Evolutionary conservation across 1,140 invertebrate species (phyloP).

Genomic region (Drosophila ogumai): DNA sequence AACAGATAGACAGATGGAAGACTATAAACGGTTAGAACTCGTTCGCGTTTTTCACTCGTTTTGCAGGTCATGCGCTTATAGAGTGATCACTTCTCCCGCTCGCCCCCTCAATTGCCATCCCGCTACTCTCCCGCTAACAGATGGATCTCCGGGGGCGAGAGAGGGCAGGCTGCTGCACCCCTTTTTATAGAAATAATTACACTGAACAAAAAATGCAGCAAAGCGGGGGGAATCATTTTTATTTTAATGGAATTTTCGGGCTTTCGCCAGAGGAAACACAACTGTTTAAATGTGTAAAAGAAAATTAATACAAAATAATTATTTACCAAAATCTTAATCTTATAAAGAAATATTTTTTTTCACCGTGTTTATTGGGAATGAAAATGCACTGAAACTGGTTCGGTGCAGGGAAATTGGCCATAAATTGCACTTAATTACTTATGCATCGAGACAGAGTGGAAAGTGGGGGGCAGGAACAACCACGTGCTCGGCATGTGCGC

Average conservation of each 20-base stretch:
- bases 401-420: conserved; percentile 69
- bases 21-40: conserved; percentile 70
- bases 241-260: neutral
- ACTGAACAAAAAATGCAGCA: neutral
- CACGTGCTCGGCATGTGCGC: conserved; percentile 53
- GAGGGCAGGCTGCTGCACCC: conserved; percentile 24
- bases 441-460: conserved; percentile 32
- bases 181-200: conserved; percentile 20
- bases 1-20: conserved; percentile 50
- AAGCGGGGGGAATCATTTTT: neutral
- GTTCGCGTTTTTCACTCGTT: conserved; percentile 32
- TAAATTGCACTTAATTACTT: conserved; percentile 73
- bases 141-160: conserved; percentile 3
- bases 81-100: conserved; percentile 59
- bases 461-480: neutral
- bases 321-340: neutral
- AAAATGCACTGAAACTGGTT: conserved; percentile 67
- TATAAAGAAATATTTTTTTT: neutral
- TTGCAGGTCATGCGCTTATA: conserved; percentile 62
- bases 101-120: conserved; percentile 1
- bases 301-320: neutral
- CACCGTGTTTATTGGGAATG: conserved; percentile 34
- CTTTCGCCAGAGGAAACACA: too few relatives aligned
- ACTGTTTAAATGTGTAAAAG: too few relatives aligned
- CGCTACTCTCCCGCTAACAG: conserved; percentile 1